phyloP scores from a whole-genome alignment of 30 jellyfish, hydroid and myxozoan genomes.

The Cassiopea andromeda region DNA sequence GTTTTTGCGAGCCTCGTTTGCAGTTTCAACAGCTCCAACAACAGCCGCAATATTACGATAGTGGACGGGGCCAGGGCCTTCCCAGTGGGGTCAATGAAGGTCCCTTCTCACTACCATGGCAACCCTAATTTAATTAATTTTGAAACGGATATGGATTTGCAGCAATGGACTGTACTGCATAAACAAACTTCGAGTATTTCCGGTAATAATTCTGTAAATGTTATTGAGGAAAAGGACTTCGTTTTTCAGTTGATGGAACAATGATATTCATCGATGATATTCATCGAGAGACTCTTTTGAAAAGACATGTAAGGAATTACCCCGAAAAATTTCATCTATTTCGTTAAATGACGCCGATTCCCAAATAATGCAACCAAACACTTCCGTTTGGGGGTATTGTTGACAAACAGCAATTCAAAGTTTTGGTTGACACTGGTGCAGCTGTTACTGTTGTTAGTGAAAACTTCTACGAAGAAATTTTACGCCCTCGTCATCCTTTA shows the following conservation, averaged over 20 bases:
- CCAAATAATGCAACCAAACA: not conserved
- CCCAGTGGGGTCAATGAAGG: constrained; percentile 47
- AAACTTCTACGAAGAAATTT: not conserved
- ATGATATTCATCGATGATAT: no score
- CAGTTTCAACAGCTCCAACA: not conserved
- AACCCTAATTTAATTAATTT: not conserved
- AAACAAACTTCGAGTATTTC: not conserved
- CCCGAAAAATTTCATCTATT: constrained; percentile 2
- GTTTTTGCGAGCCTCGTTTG: not conserved
- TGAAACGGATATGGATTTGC: not conserved
- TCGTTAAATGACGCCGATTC: constrained; percentile 15
- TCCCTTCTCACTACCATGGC: not conserved
- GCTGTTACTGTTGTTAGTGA: constrained; percentile 27
- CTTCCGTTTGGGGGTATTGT: constrained; percentile 24
- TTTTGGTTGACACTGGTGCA: constrained; percentile 31
- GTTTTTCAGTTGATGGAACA: not conserved
- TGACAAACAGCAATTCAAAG: constrained; percentile 24
- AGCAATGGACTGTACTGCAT: constrained; percentile 12
- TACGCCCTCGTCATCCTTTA: not conserved
- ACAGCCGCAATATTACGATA: not conserved
- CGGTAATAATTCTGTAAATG: not conserved
- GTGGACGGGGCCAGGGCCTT: constrained; percentile 39
- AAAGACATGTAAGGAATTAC: not conserved
- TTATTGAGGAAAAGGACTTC: not conserved
- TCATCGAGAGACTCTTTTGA: not conserved